phyloP scores from a whole-genome alignment of 2,888 invertebrate species.

The Pharmacophagus antenor region DNA sequence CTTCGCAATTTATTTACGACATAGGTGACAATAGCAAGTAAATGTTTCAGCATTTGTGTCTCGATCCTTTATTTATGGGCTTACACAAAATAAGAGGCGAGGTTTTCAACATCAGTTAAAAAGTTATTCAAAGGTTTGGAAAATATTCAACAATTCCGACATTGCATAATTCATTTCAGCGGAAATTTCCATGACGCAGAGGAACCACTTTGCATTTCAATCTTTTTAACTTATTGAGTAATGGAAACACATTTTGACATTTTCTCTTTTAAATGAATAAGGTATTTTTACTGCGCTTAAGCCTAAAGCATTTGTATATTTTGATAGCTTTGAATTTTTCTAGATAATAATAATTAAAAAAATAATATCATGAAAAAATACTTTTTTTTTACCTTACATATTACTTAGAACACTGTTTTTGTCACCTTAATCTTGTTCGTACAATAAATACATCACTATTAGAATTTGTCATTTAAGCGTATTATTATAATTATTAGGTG shows the following conservation, averaged over 20 bases:
- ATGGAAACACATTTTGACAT: slow-evolving; percentile 27
- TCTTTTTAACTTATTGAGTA: slow-evolving; percentile 30
- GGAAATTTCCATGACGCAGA: slow-evolving; percentile 31
- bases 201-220: slow-evolving; percentile 31
- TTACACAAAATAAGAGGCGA: slow-evolving; percentile 2
- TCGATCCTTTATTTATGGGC: neutral
- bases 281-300: slow-evolving; percentile 4
- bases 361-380: too few relatives aligned
- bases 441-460: too few relatives aligned
- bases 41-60: neutral
- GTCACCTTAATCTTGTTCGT: too few relatives aligned
- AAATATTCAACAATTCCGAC: slow-evolving; percentile 29
- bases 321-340: too few relatives aligned
- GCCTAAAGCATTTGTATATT: too few relatives aligned
- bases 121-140: slow-evolving; percentile 29
- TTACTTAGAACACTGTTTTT: too few relatives aligned
- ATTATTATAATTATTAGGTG: neutral
- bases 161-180: slow-evolving; percentile 30
- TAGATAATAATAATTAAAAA: too few relatives aligned
- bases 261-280: slow-evolving; percentile 14
- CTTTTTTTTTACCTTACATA: too few relatives aligned
- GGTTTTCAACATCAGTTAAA: slow-evolving; percentile 14
- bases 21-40: neutral
- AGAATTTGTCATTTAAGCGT: neutral
- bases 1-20: neutral